Base-by-base conservation (phyloP, 2,797 vertebrate species). In the Rhynchonycteris naso region DNA sequence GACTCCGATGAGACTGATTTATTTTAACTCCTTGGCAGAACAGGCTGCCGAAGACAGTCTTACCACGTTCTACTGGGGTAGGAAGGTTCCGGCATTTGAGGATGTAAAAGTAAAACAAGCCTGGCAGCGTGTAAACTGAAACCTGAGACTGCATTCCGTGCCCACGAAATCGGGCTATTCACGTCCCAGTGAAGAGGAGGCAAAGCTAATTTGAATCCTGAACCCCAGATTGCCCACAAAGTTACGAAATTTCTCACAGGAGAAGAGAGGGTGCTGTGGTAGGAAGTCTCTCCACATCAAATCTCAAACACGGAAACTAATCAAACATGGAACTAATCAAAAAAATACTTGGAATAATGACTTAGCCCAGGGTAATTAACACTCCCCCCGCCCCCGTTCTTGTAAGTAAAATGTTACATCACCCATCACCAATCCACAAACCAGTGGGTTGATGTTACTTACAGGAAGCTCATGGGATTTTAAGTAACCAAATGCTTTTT, bases 291-390 rank as follows among this genome's bases (percentile, higher is more conserved):
- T 38, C 47, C 21, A 21, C 8, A 65, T 82, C 47, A 54, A 69
- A 33, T 30, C 12, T 86, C 43, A 83, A 91, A 76, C 91, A 66
- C 58, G 24, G 30, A 61, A 76, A 43, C 43, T 43, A 43, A 43
- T 43, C 43, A 43, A 75, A 90, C 9, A 13, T 43, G 69, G 33
- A 87, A 87, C 71, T 76, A 90, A 74, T 16, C 83, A 72, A 87
- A 72, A 87, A 95, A 87, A 56, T 80, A 69, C 21, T 68, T 87
- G 71, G 96, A 97, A 97, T 85, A 96, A 94, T 94, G 90, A 95
- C 71, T 75, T 96, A 97, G 88, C 72, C 92, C 81, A 50, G 82
- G 79, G 80, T 96, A 97, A 98, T 97, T 97, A 97, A 97, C 94
- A 97, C 93, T 1, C 85, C 94, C 95, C 94, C 95, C n/a, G n/a